phyloP scores from a whole-genome alignment of 1,140 invertebrate genomes.

The Orchestia grillus region DNA sequence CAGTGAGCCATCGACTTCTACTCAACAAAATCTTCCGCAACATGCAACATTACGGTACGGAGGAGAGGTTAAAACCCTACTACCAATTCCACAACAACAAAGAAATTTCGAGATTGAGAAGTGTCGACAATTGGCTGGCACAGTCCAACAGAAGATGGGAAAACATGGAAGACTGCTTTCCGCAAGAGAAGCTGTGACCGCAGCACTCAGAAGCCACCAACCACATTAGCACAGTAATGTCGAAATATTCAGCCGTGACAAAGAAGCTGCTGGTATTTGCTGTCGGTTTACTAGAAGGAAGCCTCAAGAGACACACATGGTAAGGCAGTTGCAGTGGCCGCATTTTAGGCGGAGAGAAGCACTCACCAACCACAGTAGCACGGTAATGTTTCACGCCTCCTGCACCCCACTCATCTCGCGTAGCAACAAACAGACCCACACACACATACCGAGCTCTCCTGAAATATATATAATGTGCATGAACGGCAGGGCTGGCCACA shows the following conservation, averaged over 20 bases:
- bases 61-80: not conserved
- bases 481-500: not conserved
- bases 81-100: not conserved
- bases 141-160: not conserved
- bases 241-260: not conserved
- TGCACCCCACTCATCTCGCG: conserved; percentile 33
- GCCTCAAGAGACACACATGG: not conserved
- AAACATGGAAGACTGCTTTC: not conserved
- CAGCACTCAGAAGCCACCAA: not conserved
- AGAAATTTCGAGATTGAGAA: not conserved
- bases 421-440: conserved; percentile 16
- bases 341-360: conserved; percentile 25
- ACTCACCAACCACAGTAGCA: conserved; percentile 15
- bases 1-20: not conserved
- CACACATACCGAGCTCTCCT: not conserved
- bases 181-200: not conserved
- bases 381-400: conserved; percentile 46
- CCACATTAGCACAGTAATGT: not conserved
- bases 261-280: not conserved
- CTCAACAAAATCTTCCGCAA: not conserved
- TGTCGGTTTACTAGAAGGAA: not conserved
- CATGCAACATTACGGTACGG: not conserved
- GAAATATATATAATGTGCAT: not conserved
- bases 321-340: conserved; percentile 10
- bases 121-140: not conserved